Conservation (phyloP, 2,113 vertebrate species). For the Upupa epops region DNA sequence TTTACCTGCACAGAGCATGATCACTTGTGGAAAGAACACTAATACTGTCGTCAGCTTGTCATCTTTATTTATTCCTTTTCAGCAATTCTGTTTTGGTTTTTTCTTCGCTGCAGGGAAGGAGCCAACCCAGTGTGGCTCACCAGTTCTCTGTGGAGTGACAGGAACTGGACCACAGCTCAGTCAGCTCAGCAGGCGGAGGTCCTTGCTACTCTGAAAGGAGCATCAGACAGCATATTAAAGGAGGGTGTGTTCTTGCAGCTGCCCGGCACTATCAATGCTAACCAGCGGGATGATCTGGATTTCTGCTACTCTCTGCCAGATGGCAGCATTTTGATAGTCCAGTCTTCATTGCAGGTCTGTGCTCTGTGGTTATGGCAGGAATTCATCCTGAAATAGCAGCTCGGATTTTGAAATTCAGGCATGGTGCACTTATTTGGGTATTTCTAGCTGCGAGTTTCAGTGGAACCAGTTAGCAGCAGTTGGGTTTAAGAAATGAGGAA, state of each 20-base stretch:
- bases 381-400: constrained; percentile 34
- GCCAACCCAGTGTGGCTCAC: background rate
- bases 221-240: constrained; percentile 7
- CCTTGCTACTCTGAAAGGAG: constrained; percentile 34
- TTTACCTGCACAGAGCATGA: background rate
- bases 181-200: background rate
- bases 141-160: background rate
- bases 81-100: background rate
- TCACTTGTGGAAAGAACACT: background rate
- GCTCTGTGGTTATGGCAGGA: constrained; percentile 39
- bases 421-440: background rate
- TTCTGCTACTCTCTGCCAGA: background rate
- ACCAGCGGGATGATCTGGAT: background rate
- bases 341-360: constrained; percentile 28
- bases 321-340: background rate
- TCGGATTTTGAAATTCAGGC: constrained; percentile 4
- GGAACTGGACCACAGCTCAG: background rate
- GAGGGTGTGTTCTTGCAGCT: background rate
- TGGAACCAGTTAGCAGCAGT: background rate
- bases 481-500: background rate
- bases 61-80: background rate
- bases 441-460: constrained; percentile 24
- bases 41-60: background rate
- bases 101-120: background rate
- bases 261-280: background rate